These are phyloP conservation scores for Andricus quercusramuli DNA, from an alignment of 2,888 invertebrate genomes.

Conservation along the genomic window DNA sequence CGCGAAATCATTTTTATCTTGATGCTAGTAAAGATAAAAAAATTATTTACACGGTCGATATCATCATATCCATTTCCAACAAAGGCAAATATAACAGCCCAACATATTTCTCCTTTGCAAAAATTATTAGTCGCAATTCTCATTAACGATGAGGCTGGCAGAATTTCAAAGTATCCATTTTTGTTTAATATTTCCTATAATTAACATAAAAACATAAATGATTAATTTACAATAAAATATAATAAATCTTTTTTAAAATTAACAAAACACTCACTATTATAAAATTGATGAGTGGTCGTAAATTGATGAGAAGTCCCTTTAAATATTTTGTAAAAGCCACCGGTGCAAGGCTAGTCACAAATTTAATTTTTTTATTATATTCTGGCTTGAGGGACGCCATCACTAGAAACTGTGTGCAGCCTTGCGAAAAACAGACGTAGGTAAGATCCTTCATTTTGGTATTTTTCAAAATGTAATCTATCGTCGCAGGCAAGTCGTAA, in stretches of 20 bases:
- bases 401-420: constrained; percentile 54
- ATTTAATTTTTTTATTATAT: constrained; percentile 51
- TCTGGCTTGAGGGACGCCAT: constrained; percentile 56
- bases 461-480: constrained; percentile 76
- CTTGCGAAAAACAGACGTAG: constrained; percentile 80
- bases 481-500: constrained; percentile 81
- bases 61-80: constrained; percentile 36
- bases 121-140: not conserved
- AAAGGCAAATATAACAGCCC: no score
- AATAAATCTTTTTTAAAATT: no score
- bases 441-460: constrained; percentile 77
- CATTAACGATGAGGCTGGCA: constrained; percentile 7
- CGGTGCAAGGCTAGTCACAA: constrained; percentile 55
- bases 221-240: not conserved
- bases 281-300: constrained; percentile 4
- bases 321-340: constrained; percentile 48
- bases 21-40: not conserved
- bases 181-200: not conserved
- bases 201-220: not conserved
- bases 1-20: no score
- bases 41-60: not conserved
- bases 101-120: no score
- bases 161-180: constrained; percentile 38
- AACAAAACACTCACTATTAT: not conserved
- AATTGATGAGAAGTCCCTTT: constrained; percentile 10